Conservation (phyloP, 2,113 vertebrate species). For the Onychostoma macrolepis region DNA sequence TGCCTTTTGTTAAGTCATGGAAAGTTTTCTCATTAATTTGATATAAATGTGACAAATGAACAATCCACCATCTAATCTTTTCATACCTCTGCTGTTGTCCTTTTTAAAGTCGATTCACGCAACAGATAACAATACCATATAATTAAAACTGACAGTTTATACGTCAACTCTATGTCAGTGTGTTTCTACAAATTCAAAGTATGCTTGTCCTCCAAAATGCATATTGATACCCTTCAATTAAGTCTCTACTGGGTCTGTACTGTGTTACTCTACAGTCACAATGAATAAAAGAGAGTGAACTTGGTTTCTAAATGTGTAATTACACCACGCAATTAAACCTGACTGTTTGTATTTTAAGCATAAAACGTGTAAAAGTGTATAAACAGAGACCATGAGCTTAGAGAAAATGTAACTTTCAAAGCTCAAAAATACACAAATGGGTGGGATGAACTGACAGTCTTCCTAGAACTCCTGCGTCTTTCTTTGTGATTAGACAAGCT, state of each 20-base stretch:
- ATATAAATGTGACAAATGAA: not conserved
- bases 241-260: not conserved
- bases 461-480: not conserved
- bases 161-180: not conserved
- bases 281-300: not conserved
- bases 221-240: not conserved
- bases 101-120: not conserved
- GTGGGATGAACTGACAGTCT: not conserved
- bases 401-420: not conserved
- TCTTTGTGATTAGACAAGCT: not conserved
- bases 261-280: not conserved
- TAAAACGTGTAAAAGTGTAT: not conserved
- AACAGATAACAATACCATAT: not conserved
- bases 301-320: not conserved
- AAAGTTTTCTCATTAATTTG: not conserved
- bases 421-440: not conserved
- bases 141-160: not conserved
- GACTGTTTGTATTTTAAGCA: not conserved
- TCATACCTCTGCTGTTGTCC: not conserved
- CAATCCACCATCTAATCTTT: not conserved
- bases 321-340: not conserved
- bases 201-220: not conserved
- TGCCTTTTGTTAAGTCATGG: not conserved
- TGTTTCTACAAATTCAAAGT: not conserved
- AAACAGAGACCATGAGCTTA: not conserved